Conservation (phyloP, 2,797 vertebrate species). For the Corythornis leucogaster region DNA sequence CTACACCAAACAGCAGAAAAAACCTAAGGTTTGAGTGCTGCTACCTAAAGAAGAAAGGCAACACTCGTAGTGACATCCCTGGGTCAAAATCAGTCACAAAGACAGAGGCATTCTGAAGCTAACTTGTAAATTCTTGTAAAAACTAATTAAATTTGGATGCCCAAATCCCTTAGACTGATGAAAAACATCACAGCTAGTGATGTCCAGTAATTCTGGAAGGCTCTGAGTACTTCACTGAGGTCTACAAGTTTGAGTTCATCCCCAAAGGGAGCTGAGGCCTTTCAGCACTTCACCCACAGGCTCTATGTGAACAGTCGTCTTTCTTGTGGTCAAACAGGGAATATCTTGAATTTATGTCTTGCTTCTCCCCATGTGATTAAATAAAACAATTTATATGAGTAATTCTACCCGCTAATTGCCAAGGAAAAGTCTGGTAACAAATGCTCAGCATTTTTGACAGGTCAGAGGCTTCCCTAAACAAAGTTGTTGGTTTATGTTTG, state of each 20-base stretch:
- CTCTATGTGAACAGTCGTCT: not conserved
- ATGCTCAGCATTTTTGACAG: conserved; percentile 72
- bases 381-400: conserved; percentile 52
- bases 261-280: not conserved
- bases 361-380: conserved; percentile 24
- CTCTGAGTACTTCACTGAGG: not conserved
- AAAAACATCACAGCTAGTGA: not conserved
- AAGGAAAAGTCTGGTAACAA: conserved; percentile 62
- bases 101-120: not conserved
- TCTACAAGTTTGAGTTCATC: not conserved
- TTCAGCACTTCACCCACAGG: not conserved
- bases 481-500: conserved; percentile 57
- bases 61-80: rapidly evolving
- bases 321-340: conserved; percentile 27
- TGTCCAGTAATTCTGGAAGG: not conserved
- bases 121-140: not conserved
- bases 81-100: not conserved
- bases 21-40: not conserved
- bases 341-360: conserved; percentile 48
- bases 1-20: not conserved
- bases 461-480: conserved; percentile 71
- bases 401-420: conserved; percentile 43
- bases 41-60: not conserved
- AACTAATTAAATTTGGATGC: not conserved
- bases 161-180: not conserved